phyloP scores from a whole-genome alignment of 2,797 vertebrate genomes.

The Cichlasoma orientale region DNA sequence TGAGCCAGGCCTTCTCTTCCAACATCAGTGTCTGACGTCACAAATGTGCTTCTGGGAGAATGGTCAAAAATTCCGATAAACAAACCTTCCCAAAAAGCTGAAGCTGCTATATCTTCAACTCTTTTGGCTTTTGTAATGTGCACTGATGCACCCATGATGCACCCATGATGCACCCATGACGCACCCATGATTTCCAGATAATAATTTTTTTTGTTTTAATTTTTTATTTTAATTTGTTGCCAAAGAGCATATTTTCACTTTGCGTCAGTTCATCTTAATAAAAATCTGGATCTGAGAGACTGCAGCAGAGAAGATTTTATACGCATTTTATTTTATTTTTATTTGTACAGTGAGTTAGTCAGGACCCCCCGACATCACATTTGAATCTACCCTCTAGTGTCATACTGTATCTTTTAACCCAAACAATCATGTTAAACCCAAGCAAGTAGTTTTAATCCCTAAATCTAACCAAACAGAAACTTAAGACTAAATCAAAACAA shows the following conservation, averaged over 20 bases:
- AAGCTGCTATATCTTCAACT: too few species aligned
- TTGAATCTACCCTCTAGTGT: not conserved
- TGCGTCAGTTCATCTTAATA: not conserved
- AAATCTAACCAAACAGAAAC: not conserved
- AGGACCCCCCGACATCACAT: not conserved
- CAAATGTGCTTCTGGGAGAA: too few species aligned
- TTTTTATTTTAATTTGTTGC: not conserved
- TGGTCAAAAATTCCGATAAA: too few species aligned
- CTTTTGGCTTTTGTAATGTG: too few species aligned
- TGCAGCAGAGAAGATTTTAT: not conserved
- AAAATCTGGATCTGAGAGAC: not conserved
- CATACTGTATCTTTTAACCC: not conserved
- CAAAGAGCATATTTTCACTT: not conserved
- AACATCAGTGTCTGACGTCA: too few species aligned
- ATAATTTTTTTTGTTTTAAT: not conserved
- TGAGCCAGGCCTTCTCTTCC: too few species aligned
- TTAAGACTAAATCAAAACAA: not conserved
- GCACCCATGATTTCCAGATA: too few species aligned
- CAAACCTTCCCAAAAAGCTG: too few species aligned
- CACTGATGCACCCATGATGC: too few species aligned
- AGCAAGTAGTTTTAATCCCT: not conserved
- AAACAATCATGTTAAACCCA: not conserved
- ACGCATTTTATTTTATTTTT: not conserved
- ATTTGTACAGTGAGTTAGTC: not conserved
- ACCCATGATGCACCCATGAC: too few species aligned